Evolutionary conservation across 1,140 invertebrate genomes (phyloP), one percentile per base, ranked within the genome.

Genomic region (Odontomachus brunneus): DNA sequence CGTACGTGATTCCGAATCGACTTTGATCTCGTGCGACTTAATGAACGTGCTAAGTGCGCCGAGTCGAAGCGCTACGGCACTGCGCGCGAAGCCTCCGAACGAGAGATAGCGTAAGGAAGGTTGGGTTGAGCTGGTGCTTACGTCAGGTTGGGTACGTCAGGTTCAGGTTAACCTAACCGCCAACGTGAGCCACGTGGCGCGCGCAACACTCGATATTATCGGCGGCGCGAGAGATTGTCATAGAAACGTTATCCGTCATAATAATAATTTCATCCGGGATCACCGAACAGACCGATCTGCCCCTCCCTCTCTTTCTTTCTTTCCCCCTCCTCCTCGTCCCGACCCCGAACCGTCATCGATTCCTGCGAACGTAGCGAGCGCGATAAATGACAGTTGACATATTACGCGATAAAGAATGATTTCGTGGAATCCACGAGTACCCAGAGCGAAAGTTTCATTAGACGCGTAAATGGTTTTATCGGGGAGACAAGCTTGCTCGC

Each of bases 101-200:
- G 38, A 44, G 38, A 11, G 29, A 33, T 2, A 33, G 38, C 3
- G 38, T 11, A 11, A 44, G 38, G 9, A 55, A 19, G 53, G 53
- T 55, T 55, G 22, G 53, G 53, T 55, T 22, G 19, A 19, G 53
- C 19, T 55, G 38, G 38, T 4, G 38, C 4, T 78, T 78, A 78
- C 29, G 63, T 78, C 69, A 57, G 62, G 49, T 29, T 60, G 5
- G 29, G 29, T 78, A 69, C 49, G 63, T 69, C 59, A 44, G 62
- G 49, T 29, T 62, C 9, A 29, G 14, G 38, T 75, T 51, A 63
- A 75, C 59, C 44, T 57, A 49, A 19, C 44, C 51, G 65, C 15
- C 53, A 17, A 22, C 26, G 9, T 3, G 15, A 69, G 75, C 75
- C 75, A 80, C 75, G 75, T 80, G 75, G 75, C 75, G 49, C 75